These are phyloP conservation scores for Stichodactyla helianthus DNA, from an alignment of 64 coral and sea anemone species.

Conservation along the genomic window DNA sequence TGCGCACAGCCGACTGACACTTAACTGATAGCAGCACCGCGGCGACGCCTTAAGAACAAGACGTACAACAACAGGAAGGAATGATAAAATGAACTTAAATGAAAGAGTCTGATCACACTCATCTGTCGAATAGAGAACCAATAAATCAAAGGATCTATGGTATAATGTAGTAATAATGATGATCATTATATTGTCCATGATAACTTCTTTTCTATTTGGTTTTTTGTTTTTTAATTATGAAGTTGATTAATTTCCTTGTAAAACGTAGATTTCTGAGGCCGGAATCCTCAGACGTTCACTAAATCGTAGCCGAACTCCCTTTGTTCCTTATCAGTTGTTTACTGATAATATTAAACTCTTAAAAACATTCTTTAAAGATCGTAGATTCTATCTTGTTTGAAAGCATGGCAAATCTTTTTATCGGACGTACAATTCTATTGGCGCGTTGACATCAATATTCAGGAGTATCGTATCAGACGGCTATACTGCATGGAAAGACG, in stretches of 20 bases:
- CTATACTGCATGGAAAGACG: not conserved
- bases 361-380: not conserved
- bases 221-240: not conserved
- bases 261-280: not conserved
- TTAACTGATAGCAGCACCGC: not conserved
- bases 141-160: not conserved
- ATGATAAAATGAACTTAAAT: not conserved
- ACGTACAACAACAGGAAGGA: not conserved
- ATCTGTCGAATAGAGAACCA: not conserved
- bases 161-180: not conserved
- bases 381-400: not conserved
- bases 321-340: not conserved
- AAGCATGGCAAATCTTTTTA: not conserved
- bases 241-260: not conserved
- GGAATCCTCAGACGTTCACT: not conserved
- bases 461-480: not conserved
- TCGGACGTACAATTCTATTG: not conserved
- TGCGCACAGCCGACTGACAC: not conserved
- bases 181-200: not conserved
- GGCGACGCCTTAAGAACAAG: not conserved
- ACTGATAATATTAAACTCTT: not conserved
- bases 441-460: not conserved
- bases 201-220: not conserved
- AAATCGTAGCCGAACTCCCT: no score
- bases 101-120: not conserved